A percentile compares a stretch with the other conserved stretches of the same genome.
These are phyloP conservation scores for Tiphia femorata DNA, from an alignment of 2,888 invertebrate species.

Conservation along the genomic window DNA sequence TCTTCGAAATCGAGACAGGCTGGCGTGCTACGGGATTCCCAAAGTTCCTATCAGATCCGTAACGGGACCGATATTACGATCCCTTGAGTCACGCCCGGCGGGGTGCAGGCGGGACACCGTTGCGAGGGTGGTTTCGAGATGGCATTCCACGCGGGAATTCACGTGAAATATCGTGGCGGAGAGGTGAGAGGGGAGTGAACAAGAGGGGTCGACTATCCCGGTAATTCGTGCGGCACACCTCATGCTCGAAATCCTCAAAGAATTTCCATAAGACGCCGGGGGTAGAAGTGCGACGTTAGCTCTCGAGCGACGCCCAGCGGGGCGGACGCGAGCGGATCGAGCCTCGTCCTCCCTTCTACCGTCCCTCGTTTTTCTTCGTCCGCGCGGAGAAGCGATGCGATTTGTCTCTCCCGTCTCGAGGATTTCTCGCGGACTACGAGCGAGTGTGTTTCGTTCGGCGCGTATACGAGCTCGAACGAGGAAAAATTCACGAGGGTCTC, in stretches of 20 bases:
- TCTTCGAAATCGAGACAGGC: slow-evolving; percentile 1
- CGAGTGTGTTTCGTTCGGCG: no score
- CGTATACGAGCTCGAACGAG: background rate
- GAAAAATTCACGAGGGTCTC: slow-evolving; percentile 16
- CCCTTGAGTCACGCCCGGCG: slow-evolving; percentile 2
- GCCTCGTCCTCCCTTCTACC: background rate
- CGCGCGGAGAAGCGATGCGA: slow-evolving; percentile 1
- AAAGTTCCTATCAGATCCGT: slow-evolving; percentile 24
- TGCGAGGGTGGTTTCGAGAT: slow-evolving; percentile 16
- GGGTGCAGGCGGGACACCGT: slow-evolving; percentile 4
- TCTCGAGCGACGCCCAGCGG: no score
- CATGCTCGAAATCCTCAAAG: slow-evolving; percentile 24
- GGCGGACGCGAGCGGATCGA: no score
- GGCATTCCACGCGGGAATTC: slow-evolving; percentile 34
- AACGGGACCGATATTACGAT: slow-evolving; percentile 22
- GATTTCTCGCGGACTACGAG: slow-evolving; percentile 3
- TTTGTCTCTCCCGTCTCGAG: slow-evolving; percentile 1
- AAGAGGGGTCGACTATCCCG: no score
- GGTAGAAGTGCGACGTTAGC: no score
- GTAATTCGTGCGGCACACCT: slow-evolving; percentile 27
- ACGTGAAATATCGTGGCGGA: slow-evolving; percentile 27
- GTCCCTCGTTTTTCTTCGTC: slow-evolving; percentile 9
- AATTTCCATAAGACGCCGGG: slow-evolving; percentile 38
- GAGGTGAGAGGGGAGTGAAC: no score
- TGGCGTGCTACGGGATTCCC: slow-evolving; percentile 16